Evolutionary conservation across 2,797 vertebrate species (phyloP).

Genomic region (Florisuga fusca): DNA sequence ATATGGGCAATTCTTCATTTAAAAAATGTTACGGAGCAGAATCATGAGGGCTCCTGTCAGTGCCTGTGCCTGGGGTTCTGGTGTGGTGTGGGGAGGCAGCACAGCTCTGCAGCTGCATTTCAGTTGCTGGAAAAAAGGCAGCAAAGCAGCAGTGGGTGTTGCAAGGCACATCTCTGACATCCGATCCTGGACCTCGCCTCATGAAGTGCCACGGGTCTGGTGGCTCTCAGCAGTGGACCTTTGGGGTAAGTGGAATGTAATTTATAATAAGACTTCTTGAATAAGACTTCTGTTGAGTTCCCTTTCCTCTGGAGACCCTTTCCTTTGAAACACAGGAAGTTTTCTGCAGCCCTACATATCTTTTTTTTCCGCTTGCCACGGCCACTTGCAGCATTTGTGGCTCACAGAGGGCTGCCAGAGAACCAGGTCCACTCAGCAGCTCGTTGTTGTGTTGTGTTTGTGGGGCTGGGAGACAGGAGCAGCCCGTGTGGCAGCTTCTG

Average conservation of each 20-base stretch:
- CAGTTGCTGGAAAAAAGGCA: neutral
- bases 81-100: neutral
- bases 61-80: fast-evolving
- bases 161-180: fast-evolving
- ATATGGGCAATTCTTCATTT: neutral
- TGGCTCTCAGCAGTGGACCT: slow-evolving; percentile 94
- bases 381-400: neutral
- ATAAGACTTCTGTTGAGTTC: fast-evolving
- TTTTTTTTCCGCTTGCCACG: neutral
- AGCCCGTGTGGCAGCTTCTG: neutral
- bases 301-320: neutral
- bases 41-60: neutral
- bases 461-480: neutral
- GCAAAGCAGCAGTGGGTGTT: fast-evolving
- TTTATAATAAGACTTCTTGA: too few relatives aligned
- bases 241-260: slow-evolving; percentile 84
- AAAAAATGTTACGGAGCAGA: neutral
- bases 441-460: neutral
- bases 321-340: neutral
- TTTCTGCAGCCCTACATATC: neutral
- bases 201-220: slow-evolving; percentile 98
- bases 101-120: fast-evolving
- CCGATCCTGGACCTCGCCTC: slow-evolving; percentile 90
- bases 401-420: neutral
- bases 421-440: neutral